phyloP scores from a whole-genome alignment of 2,113 vertebrate genomes.

The Labeo catla region DNA sequence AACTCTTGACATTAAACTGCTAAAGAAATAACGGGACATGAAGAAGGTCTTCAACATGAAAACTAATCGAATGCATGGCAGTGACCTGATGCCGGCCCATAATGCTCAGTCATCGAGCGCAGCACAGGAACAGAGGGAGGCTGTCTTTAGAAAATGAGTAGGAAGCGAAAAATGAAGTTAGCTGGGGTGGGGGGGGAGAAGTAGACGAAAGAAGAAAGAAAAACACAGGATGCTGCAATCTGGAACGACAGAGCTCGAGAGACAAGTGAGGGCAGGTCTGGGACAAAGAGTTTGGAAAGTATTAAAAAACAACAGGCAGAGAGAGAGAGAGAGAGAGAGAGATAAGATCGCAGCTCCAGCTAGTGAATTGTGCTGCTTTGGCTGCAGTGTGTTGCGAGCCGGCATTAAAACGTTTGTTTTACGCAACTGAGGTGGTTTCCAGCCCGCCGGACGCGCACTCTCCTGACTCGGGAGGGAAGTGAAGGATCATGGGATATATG shows the following conservation, averaged over 20 bases:
- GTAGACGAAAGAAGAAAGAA: constrained; percentile 44
- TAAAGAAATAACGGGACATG: neutral
- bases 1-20: neutral
- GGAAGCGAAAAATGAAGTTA: constrained; percentile 29
- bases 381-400: constrained; percentile 54
- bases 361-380: constrained; percentile 16
- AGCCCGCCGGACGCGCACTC: neutral
- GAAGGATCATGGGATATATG: constrained; percentile 7
- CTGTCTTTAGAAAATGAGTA: constrained; percentile 31
- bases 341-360: constrained; percentile 17
- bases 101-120: neutral
- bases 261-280: constrained; percentile 72
- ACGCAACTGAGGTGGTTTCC: constrained; percentile 52
- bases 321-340: constrained; percentile 52
- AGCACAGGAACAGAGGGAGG: neutral
- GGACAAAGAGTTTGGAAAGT: constrained; percentile 63
- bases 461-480: neutral
- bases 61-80: neutral
- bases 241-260: constrained; percentile 60
- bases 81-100: neutral
- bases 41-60: neutral
- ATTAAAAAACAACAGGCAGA: constrained; percentile 59
- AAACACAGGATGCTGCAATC: constrained; percentile 72
- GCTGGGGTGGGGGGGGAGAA: neutral
- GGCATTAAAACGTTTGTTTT: constrained; percentile 58